Conservation (phyloP, 2,888 invertebrate genomes). For the Pheosia tremula region DNA sequence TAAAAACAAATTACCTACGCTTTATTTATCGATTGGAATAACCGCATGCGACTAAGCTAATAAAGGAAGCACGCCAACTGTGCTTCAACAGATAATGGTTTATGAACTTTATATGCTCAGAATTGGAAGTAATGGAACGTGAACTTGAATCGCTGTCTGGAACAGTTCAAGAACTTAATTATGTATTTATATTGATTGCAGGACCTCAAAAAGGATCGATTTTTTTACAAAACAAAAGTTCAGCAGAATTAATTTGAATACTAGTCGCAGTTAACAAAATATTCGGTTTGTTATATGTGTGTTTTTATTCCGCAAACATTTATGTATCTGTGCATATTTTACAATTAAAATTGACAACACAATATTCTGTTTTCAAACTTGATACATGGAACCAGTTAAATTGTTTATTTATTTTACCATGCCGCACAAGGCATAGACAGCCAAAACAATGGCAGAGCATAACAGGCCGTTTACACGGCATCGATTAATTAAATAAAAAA, state of each 20-base stretch:
- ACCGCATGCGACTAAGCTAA: constrained; percentile 74
- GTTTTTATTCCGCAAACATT: no score
- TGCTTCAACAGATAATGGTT: constrained; percentile 22
- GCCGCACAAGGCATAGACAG: constrained; percentile 11
- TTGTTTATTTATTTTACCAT: constrained; percentile 33
- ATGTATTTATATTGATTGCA: no score
- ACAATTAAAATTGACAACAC: constrained; percentile 9
- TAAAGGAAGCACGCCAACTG: constrained; percentile 55
- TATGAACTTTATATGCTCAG: constrained; percentile 36
- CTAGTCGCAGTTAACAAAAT: no score
- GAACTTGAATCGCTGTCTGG: no score
- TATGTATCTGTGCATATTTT: no score
- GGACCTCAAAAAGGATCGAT: no score
- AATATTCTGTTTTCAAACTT: constrained; percentile 24
- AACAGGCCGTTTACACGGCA: constrained; percentile 7
- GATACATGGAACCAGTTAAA: constrained; percentile 23
- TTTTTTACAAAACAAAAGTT: no score
- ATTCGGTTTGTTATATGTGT: no score
- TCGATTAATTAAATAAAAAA: no score
- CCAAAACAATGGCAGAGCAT: constrained; percentile 43
- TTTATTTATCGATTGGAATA: constrained; percentile 76
- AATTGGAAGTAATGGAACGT: not conserved
- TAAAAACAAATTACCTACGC: constrained; percentile 78
- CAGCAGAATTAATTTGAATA: no score
- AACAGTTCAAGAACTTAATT: no score